phyloP scores from a whole-genome alignment of 2,113 vertebrate species.

The Leptosomus discolor region DNA sequence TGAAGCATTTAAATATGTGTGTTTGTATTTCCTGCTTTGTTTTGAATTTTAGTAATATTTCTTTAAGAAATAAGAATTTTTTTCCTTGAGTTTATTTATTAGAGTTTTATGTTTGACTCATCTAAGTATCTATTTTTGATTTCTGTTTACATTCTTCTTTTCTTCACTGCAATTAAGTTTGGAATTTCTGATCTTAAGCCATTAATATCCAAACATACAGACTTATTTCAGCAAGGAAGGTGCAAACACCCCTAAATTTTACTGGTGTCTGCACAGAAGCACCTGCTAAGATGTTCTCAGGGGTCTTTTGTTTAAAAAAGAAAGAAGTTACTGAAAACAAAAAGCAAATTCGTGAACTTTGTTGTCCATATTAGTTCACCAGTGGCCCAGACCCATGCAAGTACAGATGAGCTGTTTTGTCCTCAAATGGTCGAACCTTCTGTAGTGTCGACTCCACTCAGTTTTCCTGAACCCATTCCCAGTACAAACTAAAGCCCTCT shows the following conservation, averaged over 20 bases:
- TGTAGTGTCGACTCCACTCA: background rate
- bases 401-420: background rate
- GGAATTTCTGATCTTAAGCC: background rate
- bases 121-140: background rate
- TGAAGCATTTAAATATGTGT: background rate
- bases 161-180: background rate
- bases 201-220: background rate
- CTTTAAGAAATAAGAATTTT: background rate
- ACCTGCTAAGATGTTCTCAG: background rate
- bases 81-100: background rate
- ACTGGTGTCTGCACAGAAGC: background rate
- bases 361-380: background rate
- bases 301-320: background rate
- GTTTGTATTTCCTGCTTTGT: background rate
- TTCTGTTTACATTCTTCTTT: background rate
- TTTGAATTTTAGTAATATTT: background rate
- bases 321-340: background rate
- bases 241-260: background rate
- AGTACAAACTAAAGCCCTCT: background rate
- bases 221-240: background rate
- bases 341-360: background rate
- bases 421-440: accelerated
- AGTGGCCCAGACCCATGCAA: background rate
- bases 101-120: slow-evolving; percentile 1
- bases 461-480: background rate